Evolutionary conservation across 2,888 invertebrate species (phyloP).

Genomic region (Machimus rusticus): DNA sequence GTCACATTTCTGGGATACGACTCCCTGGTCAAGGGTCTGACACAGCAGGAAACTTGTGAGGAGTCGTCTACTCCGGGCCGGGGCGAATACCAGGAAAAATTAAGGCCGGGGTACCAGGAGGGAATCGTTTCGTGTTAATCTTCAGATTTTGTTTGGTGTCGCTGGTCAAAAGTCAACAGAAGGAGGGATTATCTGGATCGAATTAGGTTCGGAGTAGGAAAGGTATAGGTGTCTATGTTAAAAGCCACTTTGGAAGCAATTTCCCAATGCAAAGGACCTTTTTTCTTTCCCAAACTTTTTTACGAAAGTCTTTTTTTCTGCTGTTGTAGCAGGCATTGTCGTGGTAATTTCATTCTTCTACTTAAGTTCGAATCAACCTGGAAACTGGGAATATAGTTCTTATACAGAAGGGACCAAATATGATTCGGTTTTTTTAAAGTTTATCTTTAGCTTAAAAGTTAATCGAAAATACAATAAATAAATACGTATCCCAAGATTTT

Average conservation of each 20-base stretch:
- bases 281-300: background rate
- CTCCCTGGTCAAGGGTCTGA: background rate
- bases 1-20: background rate
- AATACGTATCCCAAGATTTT: no score
- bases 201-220: background rate
- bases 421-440: background rate
- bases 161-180: background rate
- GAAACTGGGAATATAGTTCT: background rate
- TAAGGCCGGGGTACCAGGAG: background rate
- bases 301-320: background rate
- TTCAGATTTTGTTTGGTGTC: slow-evolving; percentile 3
- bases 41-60: slow-evolving; percentile 1
- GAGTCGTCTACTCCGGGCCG: background rate
- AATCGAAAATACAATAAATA: no score
- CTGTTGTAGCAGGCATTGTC: background rate
- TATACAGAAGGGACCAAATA: background rate
- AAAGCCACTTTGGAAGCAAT: background rate
- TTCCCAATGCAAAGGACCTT: background rate
- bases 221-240: background rate
- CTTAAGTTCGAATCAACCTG: background rate
- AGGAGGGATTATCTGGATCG: background rate
- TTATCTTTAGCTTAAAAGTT: no score
- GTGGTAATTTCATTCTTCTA: background rate
- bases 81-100: background rate
- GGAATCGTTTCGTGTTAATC: background rate